phyloP scores from a whole-genome alignment of 2,888 invertebrate genomes.

The Drosophila affinis region DNA sequence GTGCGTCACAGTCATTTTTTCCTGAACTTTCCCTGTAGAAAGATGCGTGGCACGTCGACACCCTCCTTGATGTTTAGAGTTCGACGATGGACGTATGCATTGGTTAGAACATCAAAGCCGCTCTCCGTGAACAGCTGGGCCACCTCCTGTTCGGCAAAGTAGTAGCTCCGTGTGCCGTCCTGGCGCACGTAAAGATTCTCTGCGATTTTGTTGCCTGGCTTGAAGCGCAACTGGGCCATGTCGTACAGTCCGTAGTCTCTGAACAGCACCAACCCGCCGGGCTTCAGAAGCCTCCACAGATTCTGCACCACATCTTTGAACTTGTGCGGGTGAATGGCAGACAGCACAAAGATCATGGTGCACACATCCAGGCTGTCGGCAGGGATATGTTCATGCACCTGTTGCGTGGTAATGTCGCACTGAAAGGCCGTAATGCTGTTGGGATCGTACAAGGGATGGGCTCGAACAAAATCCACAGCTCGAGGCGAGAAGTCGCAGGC shows the following conservation, averaged over 20 bases:
- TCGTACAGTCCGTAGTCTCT: conserved; percentile 98
- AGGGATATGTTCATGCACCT: conserved; percentile 85
- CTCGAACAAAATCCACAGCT: conserved; percentile 93
- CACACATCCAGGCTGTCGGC: conserved; percentile 89
- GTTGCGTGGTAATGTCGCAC: conserved; percentile 91
- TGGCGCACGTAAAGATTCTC: conserved; percentile 98
- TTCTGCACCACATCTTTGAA: conserved; percentile 88
- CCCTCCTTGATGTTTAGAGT: conserved; percentile 97
- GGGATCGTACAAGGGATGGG: conserved; percentile 87
- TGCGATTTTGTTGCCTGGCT: conserved; percentile 94
- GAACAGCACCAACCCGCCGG: conserved; percentile 93
- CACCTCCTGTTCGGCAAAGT: conserved; percentile 90
- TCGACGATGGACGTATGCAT: conserved; percentile 92
- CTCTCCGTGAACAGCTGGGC: conserved; percentile 86
- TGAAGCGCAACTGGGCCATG: conserved; percentile 97
- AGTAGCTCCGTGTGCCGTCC: conserved; percentile 96
- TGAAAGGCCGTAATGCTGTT: conserved; percentile 90
- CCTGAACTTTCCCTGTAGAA: conserved; percentile 94
- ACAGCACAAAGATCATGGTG: conserved; percentile 97
- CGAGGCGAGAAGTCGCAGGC: conserved; percentile 97
- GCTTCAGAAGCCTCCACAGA: conserved; percentile 87
- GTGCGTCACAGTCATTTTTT: conserved; percentile 81
- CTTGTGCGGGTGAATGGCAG: conserved; percentile 95
- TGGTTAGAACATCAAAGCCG: conserved; percentile 89
- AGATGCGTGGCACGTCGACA: conserved; percentile 94